Evolutionary conservation across 1,140 invertebrate genomes (phyloP).

Genomic region (Drosophila paulistorum): DNA sequence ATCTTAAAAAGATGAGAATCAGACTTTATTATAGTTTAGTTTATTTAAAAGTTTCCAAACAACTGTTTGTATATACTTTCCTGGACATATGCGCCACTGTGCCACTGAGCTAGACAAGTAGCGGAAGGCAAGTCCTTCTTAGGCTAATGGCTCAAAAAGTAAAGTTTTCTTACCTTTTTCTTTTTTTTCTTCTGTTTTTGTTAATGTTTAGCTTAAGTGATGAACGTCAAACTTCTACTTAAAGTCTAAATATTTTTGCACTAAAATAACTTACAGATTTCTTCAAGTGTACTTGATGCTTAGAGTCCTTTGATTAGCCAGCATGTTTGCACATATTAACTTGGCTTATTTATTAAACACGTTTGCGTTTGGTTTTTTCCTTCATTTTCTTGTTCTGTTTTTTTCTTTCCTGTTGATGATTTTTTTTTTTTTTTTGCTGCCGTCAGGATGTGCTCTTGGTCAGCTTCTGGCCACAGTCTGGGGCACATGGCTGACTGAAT

Average conservation of each 20-base stretch:
- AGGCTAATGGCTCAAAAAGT: conserved; percentile 4
- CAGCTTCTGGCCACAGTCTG: conserved; percentile 29
- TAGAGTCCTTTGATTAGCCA: conserved; percentile 14
- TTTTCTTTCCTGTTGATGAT: conserved; percentile 43
- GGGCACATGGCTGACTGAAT: conserved; percentile 31
- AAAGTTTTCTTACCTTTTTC: neutral
- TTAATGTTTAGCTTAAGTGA: conserved; percentile 2
- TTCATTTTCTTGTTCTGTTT: conserved; percentile 17
- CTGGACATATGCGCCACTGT: neutral
- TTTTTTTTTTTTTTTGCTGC: conserved; percentile 53
- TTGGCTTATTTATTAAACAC: conserved; percentile 75
- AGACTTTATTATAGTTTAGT: too few species aligned
- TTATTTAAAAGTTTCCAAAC: too few species aligned
- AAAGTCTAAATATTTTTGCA: conserved; percentile 2
- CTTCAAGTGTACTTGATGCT: neutral
- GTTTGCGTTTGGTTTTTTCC: conserved; percentile 35
- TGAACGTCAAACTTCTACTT: neutral
- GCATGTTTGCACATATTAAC: conserved; percentile 55
- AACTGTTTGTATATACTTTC: too few species aligned
- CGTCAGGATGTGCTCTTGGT: conserved; percentile 49
- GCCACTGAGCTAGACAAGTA: neutral
- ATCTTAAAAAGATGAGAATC: too few species aligned
- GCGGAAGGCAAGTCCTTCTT: neutral
- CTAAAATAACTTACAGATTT: neutral
- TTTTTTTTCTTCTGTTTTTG: neutral